phyloP scores from a whole-genome alignment of 2,113 vertebrate species.

The Chloroceryle aenea region DNA sequence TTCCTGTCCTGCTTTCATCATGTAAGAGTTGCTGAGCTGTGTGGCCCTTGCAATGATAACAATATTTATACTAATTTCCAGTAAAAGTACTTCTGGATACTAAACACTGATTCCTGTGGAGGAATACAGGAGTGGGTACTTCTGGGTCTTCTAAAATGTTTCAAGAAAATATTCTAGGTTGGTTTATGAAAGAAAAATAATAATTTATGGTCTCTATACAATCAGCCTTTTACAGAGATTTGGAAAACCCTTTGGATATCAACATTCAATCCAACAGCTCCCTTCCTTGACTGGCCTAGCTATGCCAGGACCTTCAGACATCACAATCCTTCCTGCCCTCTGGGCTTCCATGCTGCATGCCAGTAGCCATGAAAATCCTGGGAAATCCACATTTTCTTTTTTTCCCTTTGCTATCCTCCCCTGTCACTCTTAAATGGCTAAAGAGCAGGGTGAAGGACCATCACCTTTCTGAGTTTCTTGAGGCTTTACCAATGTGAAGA shows the following conservation, averaged over 20 bases:
- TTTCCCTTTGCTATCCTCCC: not conserved
- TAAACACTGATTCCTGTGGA: not conserved
- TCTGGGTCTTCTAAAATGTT: not conserved
- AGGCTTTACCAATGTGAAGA: not conserved
- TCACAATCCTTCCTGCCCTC: not conserved
- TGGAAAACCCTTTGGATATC: not conserved
- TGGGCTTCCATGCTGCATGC: no score
- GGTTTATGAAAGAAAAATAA: not conserved
- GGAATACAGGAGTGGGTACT: not conserved
- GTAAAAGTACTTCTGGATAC: not conserved
- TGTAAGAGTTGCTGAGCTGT: not conserved
- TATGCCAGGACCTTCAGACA: not conserved
- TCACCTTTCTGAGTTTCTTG: not conserved
- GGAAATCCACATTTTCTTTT: not conserved
- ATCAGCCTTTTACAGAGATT: not conserved
- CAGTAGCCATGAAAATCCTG: not conserved
- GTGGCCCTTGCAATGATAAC: not conserved
- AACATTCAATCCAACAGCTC: not conserved
- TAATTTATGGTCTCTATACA: not conserved
- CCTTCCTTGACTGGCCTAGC: not conserved
- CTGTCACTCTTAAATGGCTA: not conserved
- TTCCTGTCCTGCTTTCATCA: not conserved
- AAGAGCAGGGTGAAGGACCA: not conserved
- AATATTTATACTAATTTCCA: not conserved
- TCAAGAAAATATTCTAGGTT: not conserved